phyloP scores from a whole-genome alignment of 2,888 invertebrate genomes.

The Agrilus mali region DNA sequence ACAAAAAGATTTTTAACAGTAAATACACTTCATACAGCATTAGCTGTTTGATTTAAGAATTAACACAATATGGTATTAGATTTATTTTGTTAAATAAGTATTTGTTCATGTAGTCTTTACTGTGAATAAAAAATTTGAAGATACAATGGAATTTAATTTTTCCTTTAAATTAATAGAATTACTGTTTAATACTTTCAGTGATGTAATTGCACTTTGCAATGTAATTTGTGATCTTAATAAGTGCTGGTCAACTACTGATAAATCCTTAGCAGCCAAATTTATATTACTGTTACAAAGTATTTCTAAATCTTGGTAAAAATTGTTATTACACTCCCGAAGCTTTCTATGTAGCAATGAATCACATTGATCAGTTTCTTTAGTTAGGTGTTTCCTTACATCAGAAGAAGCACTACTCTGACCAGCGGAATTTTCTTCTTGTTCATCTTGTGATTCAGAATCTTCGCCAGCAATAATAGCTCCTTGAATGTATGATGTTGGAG shows the following conservation, averaged over 20 bases:
- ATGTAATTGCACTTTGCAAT: conserved; percentile 27
- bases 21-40: too few relatives aligned
- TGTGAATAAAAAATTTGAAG: conserved; percentile 27
- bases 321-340: conserved; percentile 27
- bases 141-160: conserved; percentile 26
- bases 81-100: too few relatives aligned
- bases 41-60: too few relatives aligned
- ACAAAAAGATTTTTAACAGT: too few relatives aligned
- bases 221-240: conserved; percentile 29
- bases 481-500: conserved; percentile 16
- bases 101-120: conserved; percentile 11
- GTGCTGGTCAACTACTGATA: conserved; percentile 26
- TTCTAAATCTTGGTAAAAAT: conserved; percentile 23
- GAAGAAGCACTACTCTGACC: conserved; percentile 26
- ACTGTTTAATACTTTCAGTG: conserved; percentile 24
- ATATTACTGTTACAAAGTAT: conserved; percentile 19
- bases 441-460: conserved; percentile 32
- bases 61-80: too few relatives aligned
- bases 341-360: conserved; percentile 14
- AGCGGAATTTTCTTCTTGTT: conserved; percentile 22
- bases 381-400: conserved; percentile 15
- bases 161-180: conserved; percentile 26
- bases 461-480: conserved; percentile 29
- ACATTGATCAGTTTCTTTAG: conserved; percentile 5
- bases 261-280: conserved; percentile 23